Evolutionary conservation across 1,140 invertebrate species (phyloP), one percentile per base, ranked within the genome.

Genomic region (Diprion similis): DNA sequence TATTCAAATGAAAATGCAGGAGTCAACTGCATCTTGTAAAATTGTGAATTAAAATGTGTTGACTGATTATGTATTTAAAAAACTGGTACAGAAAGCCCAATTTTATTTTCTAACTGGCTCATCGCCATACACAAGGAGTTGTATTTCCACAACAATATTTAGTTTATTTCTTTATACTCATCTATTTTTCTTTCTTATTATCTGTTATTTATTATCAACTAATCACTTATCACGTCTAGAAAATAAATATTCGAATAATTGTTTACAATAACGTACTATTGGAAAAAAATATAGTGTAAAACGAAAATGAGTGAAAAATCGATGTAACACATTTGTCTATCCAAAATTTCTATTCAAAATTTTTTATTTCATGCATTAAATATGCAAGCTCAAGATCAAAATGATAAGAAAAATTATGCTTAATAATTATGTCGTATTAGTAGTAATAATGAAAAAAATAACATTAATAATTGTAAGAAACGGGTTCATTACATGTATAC

Each of bases 81-180:
- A 59, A 59, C 51, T 59, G 51, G 51, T 9, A 59, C 51, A 59
- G 6, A 59, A 59, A 59, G 51, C 51, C 51, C 11, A 59, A 59
- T 59, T 15, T 59, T 59, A 15, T 13, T 15, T 15, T 59, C 51
- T 59, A 37, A 15, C 51, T 59, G 51, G 51, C 51, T 59, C 9
- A 59, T 59, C 51, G 51, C 51, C 51, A 59, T 59, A 59, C 51
- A 59, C 51, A 59, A 59, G 51, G 11, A 59, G 51, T 59, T 17
- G 51, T 59, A 59, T 59, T 59, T 13, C n/a, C 11, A 59, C 51
- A 59, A 59, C 51, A 59, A 59, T 59, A 15, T 59, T 59, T 59
- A 59, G 7, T 59, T 59, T 15, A 8, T 10, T 59, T 17, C 51
- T 59, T 59, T 6, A 15, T 59, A 59, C 51, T 59, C 51, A 13